Conservation (phyloP, 1,140 invertebrate species). For the Glossosoma conforme region DNA sequence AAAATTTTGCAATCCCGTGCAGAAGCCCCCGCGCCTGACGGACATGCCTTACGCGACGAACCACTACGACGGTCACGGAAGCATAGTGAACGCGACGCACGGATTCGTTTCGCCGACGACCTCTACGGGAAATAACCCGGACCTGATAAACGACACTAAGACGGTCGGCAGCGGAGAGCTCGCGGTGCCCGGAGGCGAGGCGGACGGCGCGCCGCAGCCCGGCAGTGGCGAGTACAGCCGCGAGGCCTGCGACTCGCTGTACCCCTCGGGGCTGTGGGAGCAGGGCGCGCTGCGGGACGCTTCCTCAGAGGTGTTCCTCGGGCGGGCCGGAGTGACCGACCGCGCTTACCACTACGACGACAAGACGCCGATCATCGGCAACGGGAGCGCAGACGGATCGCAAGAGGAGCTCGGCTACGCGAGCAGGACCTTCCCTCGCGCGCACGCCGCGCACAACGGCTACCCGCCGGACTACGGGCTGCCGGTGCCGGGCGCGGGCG, state of each 20-base stretch:
- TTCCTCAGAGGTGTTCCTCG: slow-evolving; percentile 46
- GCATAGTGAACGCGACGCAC: slow-evolving; percentile 53
- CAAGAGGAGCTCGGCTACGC: slow-evolving; percentile 52
- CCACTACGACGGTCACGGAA: slow-evolving; percentile 58
- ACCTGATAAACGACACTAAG: slow-evolving; percentile 75
- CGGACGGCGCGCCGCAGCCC: slow-evolving; percentile 38
- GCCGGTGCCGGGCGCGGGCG: slow-evolving; percentile 51
- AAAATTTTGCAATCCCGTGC: slow-evolving; percentile 60
- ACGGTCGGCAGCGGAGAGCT: slow-evolving; percentile 51
- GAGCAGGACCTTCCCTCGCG: slow-evolving; percentile 52
- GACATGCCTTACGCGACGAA: slow-evolving; percentile 60
- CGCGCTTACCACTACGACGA: slow-evolving; percentile 61
- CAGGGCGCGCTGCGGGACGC: slow-evolving; percentile 47
- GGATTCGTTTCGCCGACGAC: slow-evolving; percentile 66
- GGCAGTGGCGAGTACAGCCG: slow-evolving; percentile 66
- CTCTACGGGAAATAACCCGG: slow-evolving; percentile 70
- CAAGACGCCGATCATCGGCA: slow-evolving; percentile 69
- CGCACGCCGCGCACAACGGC: slow-evolving; percentile 40
- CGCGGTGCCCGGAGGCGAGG: slow-evolving; percentile 35
- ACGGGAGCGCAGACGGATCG: slow-evolving; percentile 54
- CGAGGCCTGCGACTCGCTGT: slow-evolving; percentile 62
- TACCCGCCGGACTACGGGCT: slow-evolving; percentile 77
- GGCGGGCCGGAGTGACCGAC: slow-evolving; percentile 48
- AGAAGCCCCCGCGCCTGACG: slow-evolving; percentile 61
- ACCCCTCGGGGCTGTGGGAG: slow-evolving; percentile 67